These are phyloP conservation scores for Dallia pectoralis DNA, from an alignment of 2,797 vertebrate species.

Conservation along the genomic window DNA sequence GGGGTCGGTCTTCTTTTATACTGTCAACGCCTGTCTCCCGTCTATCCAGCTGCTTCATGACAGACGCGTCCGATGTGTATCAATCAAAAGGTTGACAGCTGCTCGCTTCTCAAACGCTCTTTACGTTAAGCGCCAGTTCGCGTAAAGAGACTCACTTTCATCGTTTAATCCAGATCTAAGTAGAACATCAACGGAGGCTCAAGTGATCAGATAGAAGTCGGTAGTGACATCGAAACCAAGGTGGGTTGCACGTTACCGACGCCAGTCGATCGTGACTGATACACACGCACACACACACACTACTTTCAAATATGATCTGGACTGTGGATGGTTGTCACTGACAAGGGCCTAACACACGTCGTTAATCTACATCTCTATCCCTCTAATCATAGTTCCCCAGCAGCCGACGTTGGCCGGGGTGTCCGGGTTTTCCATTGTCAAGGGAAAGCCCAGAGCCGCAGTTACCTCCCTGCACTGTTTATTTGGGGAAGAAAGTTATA, in stretches of 20 bases:
- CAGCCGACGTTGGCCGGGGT: slow-evolving; percentile 9
- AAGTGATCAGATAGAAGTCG: slow-evolving; percentile 9
- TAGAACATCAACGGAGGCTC: slow-evolving; percentile 4
- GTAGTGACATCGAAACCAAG: slow-evolving; percentile 11
- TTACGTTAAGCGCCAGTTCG: not conserved
- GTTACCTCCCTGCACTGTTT: slow-evolving; percentile 69
- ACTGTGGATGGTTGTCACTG: slow-evolving; percentile 44
- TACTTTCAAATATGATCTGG: not conserved
- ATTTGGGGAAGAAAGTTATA: slow-evolving; percentile 53
- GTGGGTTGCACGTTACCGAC: slow-evolving; percentile 29
- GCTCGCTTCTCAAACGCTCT: not conserved
- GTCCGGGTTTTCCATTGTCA: slow-evolving; percentile 48
- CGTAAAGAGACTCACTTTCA: not conserved
- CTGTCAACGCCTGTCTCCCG: not conserved
- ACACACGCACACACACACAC: not conserved
- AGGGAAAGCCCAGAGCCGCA: slow-evolving; percentile 64
- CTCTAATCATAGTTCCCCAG: slow-evolving; percentile 45
- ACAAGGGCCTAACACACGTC: slow-evolving; percentile 26
- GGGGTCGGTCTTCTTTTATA: not conserved
- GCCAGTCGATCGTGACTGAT: slow-evolving; percentile 44
- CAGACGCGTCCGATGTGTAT: not conserved
- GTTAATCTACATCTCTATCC: slow-evolving; percentile 21
- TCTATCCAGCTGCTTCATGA: not conserved
- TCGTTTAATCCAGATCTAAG: slow-evolving; percentile 10
- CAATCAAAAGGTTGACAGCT: slow-evolving; percentile 1